These are phyloP conservation scores for Macquaria ambigua DNA, from an alignment of 2,113 vertebrate species.

Conservation along the genomic window DNA sequence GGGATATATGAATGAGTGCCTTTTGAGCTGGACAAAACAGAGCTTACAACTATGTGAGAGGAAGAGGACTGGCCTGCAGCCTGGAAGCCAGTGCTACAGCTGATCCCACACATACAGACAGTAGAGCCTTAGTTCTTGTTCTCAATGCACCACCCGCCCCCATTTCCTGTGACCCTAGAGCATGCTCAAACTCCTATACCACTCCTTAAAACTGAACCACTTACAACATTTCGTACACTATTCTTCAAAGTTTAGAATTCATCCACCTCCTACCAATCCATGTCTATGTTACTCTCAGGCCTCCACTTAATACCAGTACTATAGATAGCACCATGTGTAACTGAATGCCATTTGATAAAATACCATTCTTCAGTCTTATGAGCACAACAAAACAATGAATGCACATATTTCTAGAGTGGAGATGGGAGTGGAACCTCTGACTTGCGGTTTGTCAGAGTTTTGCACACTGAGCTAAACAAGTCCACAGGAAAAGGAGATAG, in stretches of 20 bases:
- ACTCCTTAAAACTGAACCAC: conserved; percentile 34
- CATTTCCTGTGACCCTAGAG: conserved; percentile 62
- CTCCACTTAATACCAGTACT: not conserved
- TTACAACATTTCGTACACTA: not conserved
- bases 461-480: conserved; percentile 21
- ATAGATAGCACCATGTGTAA: not conserved
- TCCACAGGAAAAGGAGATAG: conserved; percentile 22
- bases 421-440: not conserved
- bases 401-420: not conserved
- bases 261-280: not conserved
- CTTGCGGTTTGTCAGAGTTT: not conserved
- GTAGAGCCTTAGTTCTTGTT: conserved; percentile 59
- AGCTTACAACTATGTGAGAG: conserved; percentile 27
- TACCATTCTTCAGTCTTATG: not conserved
- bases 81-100: conserved; percentile 15
- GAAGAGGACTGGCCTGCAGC: conserved; percentile 7
- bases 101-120: conserved; percentile 42
- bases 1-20: not conserved
- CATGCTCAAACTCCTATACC: conserved; percentile 20
- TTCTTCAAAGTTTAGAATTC: not conserved
- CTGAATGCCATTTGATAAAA: not conserved
- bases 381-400: not conserved
- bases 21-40: conserved; percentile 13
- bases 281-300: not conserved
- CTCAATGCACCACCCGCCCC: conserved; percentile 28